Percentiles rank a stretch among this genome's conserved stretches.
These are phyloP conservation scores for Thymelicus sylvestris DNA, from an alignment of 2,888 invertebrate genomes.

Conservation along the genomic window DNA sequence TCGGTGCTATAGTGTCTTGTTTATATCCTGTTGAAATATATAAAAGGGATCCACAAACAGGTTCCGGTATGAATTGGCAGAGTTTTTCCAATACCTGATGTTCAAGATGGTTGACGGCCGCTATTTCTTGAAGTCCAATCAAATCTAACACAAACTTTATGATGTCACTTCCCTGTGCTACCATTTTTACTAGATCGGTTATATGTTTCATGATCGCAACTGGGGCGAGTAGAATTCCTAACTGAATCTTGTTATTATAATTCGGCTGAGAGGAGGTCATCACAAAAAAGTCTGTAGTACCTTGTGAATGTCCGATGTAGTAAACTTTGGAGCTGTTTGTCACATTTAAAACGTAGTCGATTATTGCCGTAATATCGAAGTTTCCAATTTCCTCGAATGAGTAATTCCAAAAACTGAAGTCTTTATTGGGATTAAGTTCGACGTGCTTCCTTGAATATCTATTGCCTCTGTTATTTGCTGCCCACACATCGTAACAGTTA, in stretches of 20 bases:
- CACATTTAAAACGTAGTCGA: conserved; percentile 52
- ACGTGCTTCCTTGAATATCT: conserved; percentile 83
- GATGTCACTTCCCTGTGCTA: conserved; percentile 47
- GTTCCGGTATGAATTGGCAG: conserved; percentile 67
- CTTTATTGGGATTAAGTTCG: conserved; percentile 57
- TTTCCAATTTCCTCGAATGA: conserved; percentile 88
- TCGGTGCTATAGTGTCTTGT: conserved; percentile 78
- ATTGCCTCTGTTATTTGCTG: conserved; percentile 82
- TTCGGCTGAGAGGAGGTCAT: conserved; percentile 78
- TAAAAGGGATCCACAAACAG: conserved; percentile 83
- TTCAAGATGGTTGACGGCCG: conserved; percentile 81
- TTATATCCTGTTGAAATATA: conserved; percentile 85
- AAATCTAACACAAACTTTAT: conserved; percentile 58
- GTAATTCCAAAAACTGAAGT: conserved; percentile 76
- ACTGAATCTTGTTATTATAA: conserved; percentile 82
- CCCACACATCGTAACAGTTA: conserved; percentile 77
- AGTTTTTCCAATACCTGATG: conserved; percentile 64
- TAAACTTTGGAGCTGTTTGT: conserved; percentile 81
- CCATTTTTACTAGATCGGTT: conserved; percentile 55
- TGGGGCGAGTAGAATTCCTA: conserved; percentile 82
- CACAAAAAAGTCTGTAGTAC: conserved; percentile 84
- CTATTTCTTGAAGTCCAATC: conserved; percentile 86
- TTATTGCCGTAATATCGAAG: conserved; percentile 87
- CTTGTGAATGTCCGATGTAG: conserved; percentile 89
- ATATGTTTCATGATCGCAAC: conserved; percentile 82